Conservation (phyloP, 2,113 vertebrate genomes). For the Isichthys henryi region DNA sequence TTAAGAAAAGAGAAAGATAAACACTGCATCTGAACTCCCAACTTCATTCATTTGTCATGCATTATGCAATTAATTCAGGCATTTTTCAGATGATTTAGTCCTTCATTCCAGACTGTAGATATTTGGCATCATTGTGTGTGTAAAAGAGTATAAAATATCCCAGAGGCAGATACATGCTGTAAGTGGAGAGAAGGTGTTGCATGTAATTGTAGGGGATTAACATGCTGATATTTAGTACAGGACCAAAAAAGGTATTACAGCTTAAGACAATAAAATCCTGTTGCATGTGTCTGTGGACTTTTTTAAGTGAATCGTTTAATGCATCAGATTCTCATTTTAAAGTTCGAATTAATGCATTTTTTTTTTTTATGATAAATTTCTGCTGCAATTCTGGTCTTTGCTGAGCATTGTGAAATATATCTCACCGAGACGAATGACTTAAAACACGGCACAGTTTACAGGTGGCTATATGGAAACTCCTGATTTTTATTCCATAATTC, state of each 20-base stretch:
- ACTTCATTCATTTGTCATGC: not conserved
- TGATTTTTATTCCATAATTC: not conserved
- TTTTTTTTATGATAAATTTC: not conserved
- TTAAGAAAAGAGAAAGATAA: not conserved
- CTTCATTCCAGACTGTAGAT: not conserved
- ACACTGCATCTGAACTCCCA: not conserved
- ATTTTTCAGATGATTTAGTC: not conserved
- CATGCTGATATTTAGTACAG: not conserved
- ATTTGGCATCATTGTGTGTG: not conserved
- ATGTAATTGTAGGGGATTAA: not conserved
- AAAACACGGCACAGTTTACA: not conserved
- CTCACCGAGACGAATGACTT: not conserved
- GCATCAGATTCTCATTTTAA: not conserved
- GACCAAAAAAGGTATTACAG: not conserved
- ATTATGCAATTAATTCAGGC: not conserved
- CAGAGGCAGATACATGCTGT: not conserved
- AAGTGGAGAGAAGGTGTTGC: not conserved
- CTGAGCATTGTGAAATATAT: not conserved
- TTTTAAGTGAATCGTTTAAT: not conserved
- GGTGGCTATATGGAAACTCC: not conserved
- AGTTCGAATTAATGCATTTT: not conserved
- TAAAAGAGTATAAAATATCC: not conserved
- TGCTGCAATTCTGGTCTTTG: not conserved
- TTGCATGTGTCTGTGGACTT: not conserved
- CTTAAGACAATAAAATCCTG: not conserved